Base-by-base conservation (phyloP, 2,797 vertebrate genomes). In the Mallotus villosus region DNA sequence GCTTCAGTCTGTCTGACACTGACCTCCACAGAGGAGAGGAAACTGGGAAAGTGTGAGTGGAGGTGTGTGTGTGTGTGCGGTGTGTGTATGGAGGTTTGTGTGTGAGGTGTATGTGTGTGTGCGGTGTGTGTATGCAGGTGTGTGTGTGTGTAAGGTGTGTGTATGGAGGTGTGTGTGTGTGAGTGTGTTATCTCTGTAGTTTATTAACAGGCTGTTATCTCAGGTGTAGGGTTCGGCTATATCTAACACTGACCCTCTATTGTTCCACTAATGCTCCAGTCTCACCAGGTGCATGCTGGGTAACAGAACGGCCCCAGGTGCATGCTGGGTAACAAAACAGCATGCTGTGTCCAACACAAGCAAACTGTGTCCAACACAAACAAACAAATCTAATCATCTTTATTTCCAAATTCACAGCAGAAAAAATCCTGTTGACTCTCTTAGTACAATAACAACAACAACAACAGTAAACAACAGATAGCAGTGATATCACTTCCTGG, bases 401-500 rank as follows among this genome's bases (percentile, higher is more conserved):
- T n/a, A 71, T 6, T 57, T 58, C 14, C 46, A 19, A 14, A 32
- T 63, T 41, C 12, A 27, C 53, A 65, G 25, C 0, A 3, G 27
- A n/a, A 24, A 5, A 4, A 2, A 21, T 46, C 2, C 2, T 24
- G 3, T 59, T 51, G 27, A 29, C n/a, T 34, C 21, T 24, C 17
- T 2, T 17, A 2, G 55, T 5, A 5, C 57, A 19, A n/a, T 24
- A n/a, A 59, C 24, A 63, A 63, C 17, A 64, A 57, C 6, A 22
- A 62, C 2, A 3, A 6, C 78, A 21, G 17, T n/a, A 11, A 27
- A 62, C 2, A 3, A 6, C 78, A 21, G 17, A 21, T 14, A 27
- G 53, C 5, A 6, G 16, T 32, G 27, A 62, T 62, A 5, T 29
- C 21, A 78, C 88, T 80, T 84, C 81, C 79, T 83, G 7, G 0